Base-by-base conservation (phyloP, 2,888 invertebrate genomes). In the Agrotis exclamationis region DNA sequence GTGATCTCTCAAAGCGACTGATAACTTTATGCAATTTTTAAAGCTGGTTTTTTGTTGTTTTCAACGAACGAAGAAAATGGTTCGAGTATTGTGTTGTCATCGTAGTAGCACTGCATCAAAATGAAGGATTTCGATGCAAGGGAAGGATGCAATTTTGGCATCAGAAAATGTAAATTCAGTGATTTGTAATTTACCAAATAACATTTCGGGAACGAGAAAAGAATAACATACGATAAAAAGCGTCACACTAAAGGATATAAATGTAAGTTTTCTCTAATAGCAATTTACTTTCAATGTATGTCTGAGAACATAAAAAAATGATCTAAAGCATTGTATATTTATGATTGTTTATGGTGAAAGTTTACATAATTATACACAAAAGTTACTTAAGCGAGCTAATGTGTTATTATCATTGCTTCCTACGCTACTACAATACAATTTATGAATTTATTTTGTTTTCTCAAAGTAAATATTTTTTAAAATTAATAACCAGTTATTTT, bases 71-170 rank as follows among this genome's bases (percentile, higher is more conserved):
- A 13, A 28, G 24, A 2, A 45, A 58, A 28, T 18, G 39, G 28
- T 44, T 74, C 33, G 65, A 73, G 24, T 39, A n/a, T 18, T 5
- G 24, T 18, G 24, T 56, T 74, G 28, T 20, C 1, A 1, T 45
- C 1, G 2, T 45, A 14, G 66, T 73, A 66, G 39, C 66, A 28
- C 76, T 57, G 28, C 20, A 24, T 75, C 24, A 73, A 74, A 73
- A 63, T 56, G 56, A 72, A 33, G 39, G 20, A 44, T 28, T 72
- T 56, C 45, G 47, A 48, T 69, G 47, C 28, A 11, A 56, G 16
- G 5, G 18, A 33, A 9, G 28, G 20, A 51, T 59, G 53, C 51
- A 20, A 74, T 13, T 39, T 39, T n/a, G 44, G 48, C 44, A 22
- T 48, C 45, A 13, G 16, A 13, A 54, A 53, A 13, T 13, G 33